A percentile compares a stretch with the other conserved stretches of the same genome.
Conservation (phyloP, 2,113 vertebrate species). For the zebrafish (Danio rerio) region DNA sequence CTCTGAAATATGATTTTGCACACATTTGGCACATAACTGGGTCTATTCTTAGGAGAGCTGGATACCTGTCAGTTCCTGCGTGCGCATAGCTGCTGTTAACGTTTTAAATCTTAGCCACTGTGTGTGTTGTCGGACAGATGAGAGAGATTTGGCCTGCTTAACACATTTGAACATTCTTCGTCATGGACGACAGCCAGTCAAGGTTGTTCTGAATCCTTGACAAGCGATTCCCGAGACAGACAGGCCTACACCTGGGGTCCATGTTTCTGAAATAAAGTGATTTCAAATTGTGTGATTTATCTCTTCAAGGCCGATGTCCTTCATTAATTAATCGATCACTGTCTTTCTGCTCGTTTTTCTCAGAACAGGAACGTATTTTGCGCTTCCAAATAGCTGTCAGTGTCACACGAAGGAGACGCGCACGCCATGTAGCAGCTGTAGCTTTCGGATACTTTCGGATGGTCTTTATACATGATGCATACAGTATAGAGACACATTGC, state of each 20-base stretch:
- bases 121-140: conserved; percentile 71
- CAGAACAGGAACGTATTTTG: neutral
- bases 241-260: neutral
- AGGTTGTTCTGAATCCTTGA: neutral
- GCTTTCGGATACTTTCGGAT: no score
- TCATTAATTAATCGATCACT: neutral
- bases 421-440: no score
- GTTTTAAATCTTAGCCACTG: conserved; percentile 51
- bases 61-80: conserved; percentile 68
- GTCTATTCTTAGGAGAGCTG: conserved; percentile 21
- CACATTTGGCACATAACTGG: conserved; percentile 31
- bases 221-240: neutral
- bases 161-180: conserved; percentile 77
- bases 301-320: neutral
- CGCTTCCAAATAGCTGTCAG: no score
- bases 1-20: conserved; percentile 49
- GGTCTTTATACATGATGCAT: no score
- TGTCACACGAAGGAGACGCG: no score
- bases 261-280: neutral
- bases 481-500: no score
- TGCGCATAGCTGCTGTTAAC: conserved; percentile 55
- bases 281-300: conserved; percentile 23
- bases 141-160: conserved; percentile 72
- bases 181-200: conserved; percentile 67
- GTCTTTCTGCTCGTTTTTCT: neutral